Conservation (phyloP, 1,140 invertebrate species). For the Tetragonula clypearis region DNA sequence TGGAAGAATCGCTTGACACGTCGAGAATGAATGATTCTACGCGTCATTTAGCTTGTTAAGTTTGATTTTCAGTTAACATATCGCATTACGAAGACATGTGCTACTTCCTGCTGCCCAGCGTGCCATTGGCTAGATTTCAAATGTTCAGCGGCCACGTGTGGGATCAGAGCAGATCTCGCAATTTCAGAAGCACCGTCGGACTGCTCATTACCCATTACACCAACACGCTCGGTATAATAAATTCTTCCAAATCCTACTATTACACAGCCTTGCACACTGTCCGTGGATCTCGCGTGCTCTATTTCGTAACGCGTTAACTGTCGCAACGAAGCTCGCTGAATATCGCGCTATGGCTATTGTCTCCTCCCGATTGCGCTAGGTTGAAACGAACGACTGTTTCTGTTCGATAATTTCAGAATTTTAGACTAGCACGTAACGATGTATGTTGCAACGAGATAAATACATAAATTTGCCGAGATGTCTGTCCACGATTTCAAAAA, state of each 20-base stretch:
- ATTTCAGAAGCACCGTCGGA: slow-evolving; percentile 77
- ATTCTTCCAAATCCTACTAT: neutral
- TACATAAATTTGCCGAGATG: too few species aligned
- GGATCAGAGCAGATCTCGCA: slow-evolving; percentile 80
- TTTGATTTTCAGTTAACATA: slow-evolving; percentile 75
- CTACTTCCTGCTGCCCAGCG: slow-evolving; percentile 76
- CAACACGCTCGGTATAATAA: slow-evolving; percentile 74
- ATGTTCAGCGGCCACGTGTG: slow-evolving; percentile 79
- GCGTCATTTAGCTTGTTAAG: slow-evolving; percentile 57
- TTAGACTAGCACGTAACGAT: neutral
- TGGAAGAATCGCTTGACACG: neutral
- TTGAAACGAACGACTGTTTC: neutral
- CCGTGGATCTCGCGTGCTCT: neutral
- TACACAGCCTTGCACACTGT: neutral
- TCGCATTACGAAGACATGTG: slow-evolving; percentile 80
- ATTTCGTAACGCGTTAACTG: slow-evolving; percentile 6
- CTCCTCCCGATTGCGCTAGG: neutral
- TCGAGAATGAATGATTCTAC: neutral
- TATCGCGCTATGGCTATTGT: neutral
- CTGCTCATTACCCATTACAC: slow-evolving; percentile 78
- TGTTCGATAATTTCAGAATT: neutral
- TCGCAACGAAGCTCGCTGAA: neutral
- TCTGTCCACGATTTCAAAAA: too few species aligned
- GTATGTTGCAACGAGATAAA: too few species aligned
- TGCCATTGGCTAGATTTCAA: slow-evolving; percentile 78